Conservation (phyloP, 2,797 vertebrate genomes). For the Coccyzus lansbergi region DNA sequence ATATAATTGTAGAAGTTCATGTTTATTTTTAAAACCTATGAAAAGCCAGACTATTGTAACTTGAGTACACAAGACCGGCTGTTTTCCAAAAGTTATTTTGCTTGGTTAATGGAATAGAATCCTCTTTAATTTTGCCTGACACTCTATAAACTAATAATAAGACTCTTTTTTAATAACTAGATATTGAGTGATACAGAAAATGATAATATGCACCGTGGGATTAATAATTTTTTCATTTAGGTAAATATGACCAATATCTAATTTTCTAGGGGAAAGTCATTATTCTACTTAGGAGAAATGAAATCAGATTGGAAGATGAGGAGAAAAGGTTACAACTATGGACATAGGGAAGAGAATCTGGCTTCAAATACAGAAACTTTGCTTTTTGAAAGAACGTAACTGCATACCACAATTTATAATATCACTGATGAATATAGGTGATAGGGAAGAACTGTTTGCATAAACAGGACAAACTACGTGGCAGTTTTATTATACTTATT, state of each 20-base stretch:
- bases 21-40: background rate
- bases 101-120: background rate
- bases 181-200: background rate
- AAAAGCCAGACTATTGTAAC: background rate
- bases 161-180: background rate
- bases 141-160: background rate
- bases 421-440: background rate
- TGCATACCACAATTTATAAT: background rate
- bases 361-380: background rate
- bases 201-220: background rate
- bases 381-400: background rate
- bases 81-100: background rate
- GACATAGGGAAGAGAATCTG: background rate
- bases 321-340: background rate
- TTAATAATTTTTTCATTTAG: background rate
- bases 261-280: background rate
- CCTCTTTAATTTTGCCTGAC: background rate
- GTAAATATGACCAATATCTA: background rate
- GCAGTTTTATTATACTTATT: background rate
- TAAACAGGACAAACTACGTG: background rate
- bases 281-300: background rate
- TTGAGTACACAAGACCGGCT: background rate
- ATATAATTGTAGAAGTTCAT: background rate
- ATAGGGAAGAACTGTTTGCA: background rate
- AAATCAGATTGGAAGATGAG: background rate